phyloP scores from a whole-genome alignment of 2,888 invertebrate species.

The Dromius quadrimaculatus region DNA sequence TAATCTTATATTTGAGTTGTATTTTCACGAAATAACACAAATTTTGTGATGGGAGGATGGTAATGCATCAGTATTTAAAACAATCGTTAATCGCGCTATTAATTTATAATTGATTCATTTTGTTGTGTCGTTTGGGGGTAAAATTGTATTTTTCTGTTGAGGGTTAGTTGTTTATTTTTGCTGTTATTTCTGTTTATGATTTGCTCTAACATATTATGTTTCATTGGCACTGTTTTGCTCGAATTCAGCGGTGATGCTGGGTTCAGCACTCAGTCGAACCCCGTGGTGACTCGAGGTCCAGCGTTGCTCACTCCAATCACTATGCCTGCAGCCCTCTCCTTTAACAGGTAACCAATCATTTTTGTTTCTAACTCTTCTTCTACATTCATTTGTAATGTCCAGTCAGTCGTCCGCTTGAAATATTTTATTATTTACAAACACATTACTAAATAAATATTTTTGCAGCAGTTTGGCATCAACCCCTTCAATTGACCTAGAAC shows the following conservation, averaged over 20 bases:
- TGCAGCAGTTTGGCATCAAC: slow-evolving; percentile 77
- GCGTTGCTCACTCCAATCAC: slow-evolving; percentile 71
- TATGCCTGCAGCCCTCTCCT: slow-evolving; percentile 71
- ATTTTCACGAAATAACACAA: no score
- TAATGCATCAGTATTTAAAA: no score
- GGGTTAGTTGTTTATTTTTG: slow-evolving; percentile 18
- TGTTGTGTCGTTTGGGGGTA: slow-evolving; percentile 9
- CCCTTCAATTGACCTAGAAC: slow-evolving; percentile 76
- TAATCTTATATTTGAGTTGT: no score
- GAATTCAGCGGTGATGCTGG: slow-evolving; percentile 51
- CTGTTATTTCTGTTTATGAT: slow-evolving; percentile 50
- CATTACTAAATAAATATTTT: slow-evolving; percentile 51
- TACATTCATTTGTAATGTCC: neutral
- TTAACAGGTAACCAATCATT: slow-evolving; percentile 69
- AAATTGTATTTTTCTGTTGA: neutral
- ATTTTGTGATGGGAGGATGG: no score
- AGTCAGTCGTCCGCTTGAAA: neutral
- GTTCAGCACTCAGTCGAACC: slow-evolving; percentile 53
- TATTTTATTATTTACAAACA: neutral
- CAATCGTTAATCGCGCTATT: no score
- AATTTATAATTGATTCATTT: no score
- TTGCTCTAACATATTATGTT: slow-evolving; percentile 51
- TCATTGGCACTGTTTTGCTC: slow-evolving; percentile 49
- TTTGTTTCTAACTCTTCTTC: slow-evolving; percentile 26
- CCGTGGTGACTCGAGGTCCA: slow-evolving; percentile 59